A percentile compares a stretch with the other conserved stretches of the same genome.
Evolutionary conservation across 2,113 vertebrate species (phyloP).

Genomic region (Pelmatolapia mariae): DNA sequence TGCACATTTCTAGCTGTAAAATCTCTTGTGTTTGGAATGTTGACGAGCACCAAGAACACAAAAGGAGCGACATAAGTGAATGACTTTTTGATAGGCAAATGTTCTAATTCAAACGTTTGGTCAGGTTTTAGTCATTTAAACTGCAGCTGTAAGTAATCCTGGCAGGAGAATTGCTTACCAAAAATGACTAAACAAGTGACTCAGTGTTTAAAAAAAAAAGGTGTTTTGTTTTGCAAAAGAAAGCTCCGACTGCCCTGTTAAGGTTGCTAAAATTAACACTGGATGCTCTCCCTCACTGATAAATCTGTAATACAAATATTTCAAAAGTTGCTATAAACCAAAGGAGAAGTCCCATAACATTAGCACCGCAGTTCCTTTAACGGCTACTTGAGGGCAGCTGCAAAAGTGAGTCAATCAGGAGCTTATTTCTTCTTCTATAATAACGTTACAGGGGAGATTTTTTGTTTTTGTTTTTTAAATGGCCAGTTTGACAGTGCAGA

Average conservation of each 20-base stretch:
- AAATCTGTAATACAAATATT: background rate
- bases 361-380: background rate
- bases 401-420: background rate
- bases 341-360: background rate
- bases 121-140: background rate
- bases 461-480: background rate
- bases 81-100: background rate
- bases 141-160: background rate
- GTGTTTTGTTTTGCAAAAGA: background rate
- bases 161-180: background rate
- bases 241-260: background rate
- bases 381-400: background rate
- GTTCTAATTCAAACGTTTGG: background rate
- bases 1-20: background rate
- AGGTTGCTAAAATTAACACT: background rate
- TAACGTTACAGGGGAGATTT: no score
- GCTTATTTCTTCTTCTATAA: background rate
- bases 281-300: no score
- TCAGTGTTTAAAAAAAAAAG: background rate
- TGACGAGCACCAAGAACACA: background rate
- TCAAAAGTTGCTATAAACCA: background rate
- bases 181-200: background rate
- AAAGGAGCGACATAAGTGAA: background rate
- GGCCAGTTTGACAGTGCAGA: background rate
- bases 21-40: background rate